Conservation (phyloP, 2,797 vertebrate species). For the Spheniscus humboldti region DNA sequence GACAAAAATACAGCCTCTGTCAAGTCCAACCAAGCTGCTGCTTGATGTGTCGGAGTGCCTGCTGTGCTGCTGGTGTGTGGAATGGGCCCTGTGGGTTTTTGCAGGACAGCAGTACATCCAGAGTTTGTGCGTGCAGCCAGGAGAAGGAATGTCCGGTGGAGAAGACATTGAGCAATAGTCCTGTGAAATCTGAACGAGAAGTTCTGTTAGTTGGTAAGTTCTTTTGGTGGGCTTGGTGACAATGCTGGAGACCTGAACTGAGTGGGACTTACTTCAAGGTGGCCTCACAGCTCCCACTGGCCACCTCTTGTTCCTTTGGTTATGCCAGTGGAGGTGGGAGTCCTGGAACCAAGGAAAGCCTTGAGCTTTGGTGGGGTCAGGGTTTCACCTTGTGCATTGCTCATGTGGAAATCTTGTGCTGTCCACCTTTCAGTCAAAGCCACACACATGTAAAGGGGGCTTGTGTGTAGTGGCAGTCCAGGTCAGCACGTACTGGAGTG, state of each 20-base stretch:
- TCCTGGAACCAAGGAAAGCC: neutral
- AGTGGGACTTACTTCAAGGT: neutral
- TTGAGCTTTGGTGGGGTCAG: neutral
- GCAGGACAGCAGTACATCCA: slow-evolving; percentile 76
- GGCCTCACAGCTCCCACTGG: neutral
- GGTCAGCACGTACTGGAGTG: neutral
- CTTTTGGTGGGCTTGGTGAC: neutral
- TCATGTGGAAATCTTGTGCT: neutral
- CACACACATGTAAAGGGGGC: neutral
- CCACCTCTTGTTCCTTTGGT: neutral
- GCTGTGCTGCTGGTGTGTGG: neutral
- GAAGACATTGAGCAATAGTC: slow-evolving; percentile 76
- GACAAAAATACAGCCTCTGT: neutral
- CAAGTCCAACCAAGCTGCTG: neutral
- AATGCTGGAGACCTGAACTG: neutral
- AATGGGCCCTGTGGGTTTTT: neutral
- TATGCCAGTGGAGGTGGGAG: neutral
- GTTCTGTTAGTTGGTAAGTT: slow-evolving; percentile 88
- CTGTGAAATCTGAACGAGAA: slow-evolving; percentile 88
- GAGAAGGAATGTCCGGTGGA: slow-evolving; percentile 84
- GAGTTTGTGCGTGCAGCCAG: slow-evolving; percentile 84
- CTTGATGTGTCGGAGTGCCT: neutral
- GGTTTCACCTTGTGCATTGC: neutral
- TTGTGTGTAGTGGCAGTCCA: neutral
- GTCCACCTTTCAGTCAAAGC: neutral